Base-by-base conservation (phyloP, 1,140 invertebrate genomes). In the Drosophila funebris region DNA sequence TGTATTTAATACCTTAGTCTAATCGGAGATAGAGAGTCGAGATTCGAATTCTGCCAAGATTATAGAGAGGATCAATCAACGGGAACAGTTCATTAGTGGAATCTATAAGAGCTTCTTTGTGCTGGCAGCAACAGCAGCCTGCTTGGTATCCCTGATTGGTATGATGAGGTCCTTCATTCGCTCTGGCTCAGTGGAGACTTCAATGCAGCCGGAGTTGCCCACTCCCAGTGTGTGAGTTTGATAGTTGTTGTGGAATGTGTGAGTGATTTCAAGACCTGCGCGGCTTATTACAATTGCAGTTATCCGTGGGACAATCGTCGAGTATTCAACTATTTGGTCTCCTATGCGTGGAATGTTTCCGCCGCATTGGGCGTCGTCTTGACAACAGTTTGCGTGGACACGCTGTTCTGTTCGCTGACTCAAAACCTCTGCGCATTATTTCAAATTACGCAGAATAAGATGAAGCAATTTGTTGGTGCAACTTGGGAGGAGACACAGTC, bases 341-440 rank as follows among this genome's bases (percentile, higher is more conserved):
- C 81, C n/a, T 81, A 87, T 67, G 39, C 66, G 31, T 82, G 82
- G 82, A 73, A 70, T 82, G 66, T 78, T 5, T n/a, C 41, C 14
- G 69, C 70, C 5, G 64, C 48, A 0, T 0, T 76, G 29, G 76
- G 63, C 22, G 68, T 84, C 9, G 36, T 74, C 7, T 39, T 74
- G 43, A 18, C 64, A 37, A 76, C 73, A 1, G 56, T 80, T 4
- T 73, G 80, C 8, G 50, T 73, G 50, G 81, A 70, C 16, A 77
- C 81, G 6, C 46, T 85, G 3, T 85, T 76, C 43, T 61, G 52
- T 7, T 56, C 70, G 2, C 50, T 77, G 29, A 53, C 50, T n/a
- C 82, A 67, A 16, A 81, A 87, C 8, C 48, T 81, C 3, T 61
- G 77, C 29, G 78, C 48, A 3, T 39, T 85, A 6, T 71, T 77